Base-by-base conservation (phyloP, 2,888 invertebrate genomes). In the Caenorhabditis japonica region DNA sequence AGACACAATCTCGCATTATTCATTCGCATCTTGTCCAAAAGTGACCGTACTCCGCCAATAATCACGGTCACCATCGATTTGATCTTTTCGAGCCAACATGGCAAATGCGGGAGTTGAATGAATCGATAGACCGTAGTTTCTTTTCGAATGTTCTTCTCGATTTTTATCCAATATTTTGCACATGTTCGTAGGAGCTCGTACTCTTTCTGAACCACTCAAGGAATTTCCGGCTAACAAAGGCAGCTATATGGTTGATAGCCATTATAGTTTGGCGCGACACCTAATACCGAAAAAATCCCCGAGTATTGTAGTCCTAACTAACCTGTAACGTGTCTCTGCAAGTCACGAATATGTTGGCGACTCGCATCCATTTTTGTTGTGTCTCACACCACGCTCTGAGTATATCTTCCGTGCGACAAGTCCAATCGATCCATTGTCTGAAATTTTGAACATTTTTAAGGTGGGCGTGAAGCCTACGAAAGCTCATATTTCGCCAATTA, bases 21-120 rank as follows among this genome's bases (percentile, higher is more conserved):
- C 33, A 53, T 60, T 19, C 82, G 60, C 59, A 84, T 73, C 7
- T 56, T 43, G 15, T 70, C 52, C n/a, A 83, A 56, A 56, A 80
- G 76, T 8, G 30, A 47, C 17, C 77, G 64, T 15, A 83, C 76
- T 21, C 83, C 82, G 74, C 82, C 61, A 13, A 78, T 72, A 19
- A 78, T 69, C 23, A 70, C 55, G 10, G 56, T 52, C 38, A 78
- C 75, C 46, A 66, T 61, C 15, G 34, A 39, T 3, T 56, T 30
- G 3, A 79, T 52, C 19, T 53, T 64, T 8, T 59, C 33, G 4
- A 79, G 56, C 79, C 85, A 85, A 59, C 85, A 84, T 3, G 64
- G 49, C 7, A 78, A 62, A 46, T 85, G 84, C 12, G 78, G 74
- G 13, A 78, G 72, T 33, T 85, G 82, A 8, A 84, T 46, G 13